Percentiles rank a stretch among this genome's conserved stretches.
Conservation (phyloP, 2,113 vertebrate species). For the Tringa solitaria region DNA sequence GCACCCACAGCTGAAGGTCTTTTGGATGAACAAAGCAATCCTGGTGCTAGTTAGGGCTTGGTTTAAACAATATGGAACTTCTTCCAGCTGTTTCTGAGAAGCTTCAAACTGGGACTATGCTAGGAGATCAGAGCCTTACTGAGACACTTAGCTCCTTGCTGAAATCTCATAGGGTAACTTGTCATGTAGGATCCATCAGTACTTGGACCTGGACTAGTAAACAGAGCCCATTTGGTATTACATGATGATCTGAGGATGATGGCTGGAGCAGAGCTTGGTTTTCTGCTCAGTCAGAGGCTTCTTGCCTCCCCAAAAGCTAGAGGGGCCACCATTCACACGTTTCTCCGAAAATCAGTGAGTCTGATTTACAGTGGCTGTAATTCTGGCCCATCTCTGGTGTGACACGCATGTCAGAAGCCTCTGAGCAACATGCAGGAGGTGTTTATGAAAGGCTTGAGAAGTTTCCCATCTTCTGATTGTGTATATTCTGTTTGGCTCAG, state of each 20-base stretch:
- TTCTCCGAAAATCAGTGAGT: not conserved
- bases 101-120: not conserved
- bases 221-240: not conserved
- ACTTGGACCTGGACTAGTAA: not conserved
- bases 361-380: not conserved
- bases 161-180: not conserved
- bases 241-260: not conserved
- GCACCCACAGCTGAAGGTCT: conserved; percentile 16
- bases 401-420: not conserved
- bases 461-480: conserved; percentile 20
- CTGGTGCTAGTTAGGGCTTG: conserved; percentile 18
- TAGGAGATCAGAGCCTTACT: not conserved
- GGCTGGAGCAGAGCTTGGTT: not conserved
- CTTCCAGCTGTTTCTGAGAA: conserved; percentile 29
- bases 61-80: conserved; percentile 37
- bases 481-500: not conserved
- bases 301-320: not conserved
- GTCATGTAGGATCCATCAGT: not conserved
- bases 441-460: not conserved
- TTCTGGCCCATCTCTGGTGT: not conserved
- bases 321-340: not conserved
- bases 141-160: not conserved
- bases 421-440: not conserved
- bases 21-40: conserved; percentile 9
- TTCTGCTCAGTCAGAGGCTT: not conserved